Evolutionary conservation across 1,140 invertebrate genomes (phyloP).

Genomic region (Formica exsecta): DNA sequence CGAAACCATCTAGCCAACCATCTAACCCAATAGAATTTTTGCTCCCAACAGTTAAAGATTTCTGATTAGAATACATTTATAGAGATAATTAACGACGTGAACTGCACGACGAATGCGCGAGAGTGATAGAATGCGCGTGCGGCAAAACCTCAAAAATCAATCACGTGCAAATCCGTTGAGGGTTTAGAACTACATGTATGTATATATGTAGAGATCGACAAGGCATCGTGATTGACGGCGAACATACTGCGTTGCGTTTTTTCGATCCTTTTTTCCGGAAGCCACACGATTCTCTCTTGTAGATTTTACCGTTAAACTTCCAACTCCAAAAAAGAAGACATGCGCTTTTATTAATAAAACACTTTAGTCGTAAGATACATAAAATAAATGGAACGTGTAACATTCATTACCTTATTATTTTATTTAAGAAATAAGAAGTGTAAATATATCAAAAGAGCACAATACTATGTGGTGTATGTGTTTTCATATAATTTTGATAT

Average conservation of each 20-base stretch:
- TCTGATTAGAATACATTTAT: slow-evolving; percentile 45
- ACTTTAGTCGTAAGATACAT: neutral
- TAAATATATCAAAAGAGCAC: neutral
- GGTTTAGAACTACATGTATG: neutral
- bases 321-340: neutral
- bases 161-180: slow-evolving; percentile 14
- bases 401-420: neutral
- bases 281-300: neutral
- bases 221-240: slow-evolving; percentile 42
- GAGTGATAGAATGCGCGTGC: neutral
- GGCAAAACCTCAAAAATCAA: slow-evolving; percentile 6
- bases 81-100: slow-evolving; percentile 32
- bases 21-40: slow-evolving; percentile 1
- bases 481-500: neutral
- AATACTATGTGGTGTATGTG: neutral
- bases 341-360: neutral
- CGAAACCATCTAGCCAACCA: neutral
- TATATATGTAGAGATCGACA: slow-evolving; percentile 8
- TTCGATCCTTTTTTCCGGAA: neutral
- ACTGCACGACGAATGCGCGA: neutral
- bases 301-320: slow-evolving; percentile 10
- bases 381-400: neutral
- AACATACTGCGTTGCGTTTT: neutral
- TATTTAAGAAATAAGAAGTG: slow-evolving; percentile 4
- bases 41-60: neutral